Conservation (phyloP, 2,113 vertebrate species). For the Galeopterus variegatus region DNA sequence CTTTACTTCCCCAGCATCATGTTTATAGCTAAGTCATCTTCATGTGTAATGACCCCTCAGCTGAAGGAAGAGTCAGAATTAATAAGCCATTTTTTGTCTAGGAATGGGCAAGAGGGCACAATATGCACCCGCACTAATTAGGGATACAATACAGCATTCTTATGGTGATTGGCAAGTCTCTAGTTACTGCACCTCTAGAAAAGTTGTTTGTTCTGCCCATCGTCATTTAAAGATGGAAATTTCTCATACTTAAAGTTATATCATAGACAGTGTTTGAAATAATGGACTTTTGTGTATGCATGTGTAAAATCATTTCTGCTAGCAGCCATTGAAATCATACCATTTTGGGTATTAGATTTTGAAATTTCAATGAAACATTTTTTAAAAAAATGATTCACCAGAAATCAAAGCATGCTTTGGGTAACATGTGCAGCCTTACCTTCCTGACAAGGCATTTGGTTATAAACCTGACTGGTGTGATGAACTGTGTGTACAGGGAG, state of each 20-base stretch:
- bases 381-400: neutral
- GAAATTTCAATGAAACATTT: neutral
- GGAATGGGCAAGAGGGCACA: neutral
- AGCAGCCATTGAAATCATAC: neutral
- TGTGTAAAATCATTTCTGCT: neutral
- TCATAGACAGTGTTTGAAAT: neutral
- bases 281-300: neutral
- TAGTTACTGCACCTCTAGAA: neutral
- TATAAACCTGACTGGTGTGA: neutral
- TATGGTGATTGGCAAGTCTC: neutral
- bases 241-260: neutral
- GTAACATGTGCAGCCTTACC: neutral
- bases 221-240: neutral
- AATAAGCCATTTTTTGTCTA: neutral
- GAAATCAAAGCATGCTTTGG: neutral
- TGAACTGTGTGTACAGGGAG: neutral
- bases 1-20: neutral
- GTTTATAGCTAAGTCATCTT: neutral
- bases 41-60: neutral
- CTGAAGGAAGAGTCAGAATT: neutral
- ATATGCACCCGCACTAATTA: neutral
- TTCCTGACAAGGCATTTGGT: neutral
- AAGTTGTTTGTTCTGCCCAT: neutral
- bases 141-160: neutral
- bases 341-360: neutral